These are phyloP conservation scores for Saxidomus purpurata DNA, from an alignment of 1,140 invertebrate species.

Conservation along the genomic window DNA sequence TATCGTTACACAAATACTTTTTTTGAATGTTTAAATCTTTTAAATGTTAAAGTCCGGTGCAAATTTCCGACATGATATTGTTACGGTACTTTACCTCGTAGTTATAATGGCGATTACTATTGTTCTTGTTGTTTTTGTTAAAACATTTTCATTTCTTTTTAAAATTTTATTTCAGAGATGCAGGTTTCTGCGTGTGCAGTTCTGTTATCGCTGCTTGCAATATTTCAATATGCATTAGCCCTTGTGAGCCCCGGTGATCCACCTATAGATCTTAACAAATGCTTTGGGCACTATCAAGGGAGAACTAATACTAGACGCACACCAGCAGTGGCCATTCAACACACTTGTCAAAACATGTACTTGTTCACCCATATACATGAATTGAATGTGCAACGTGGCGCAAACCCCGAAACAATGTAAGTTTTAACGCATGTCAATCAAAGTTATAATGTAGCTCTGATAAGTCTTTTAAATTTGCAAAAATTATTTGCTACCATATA, in stretches of 20 bases:
- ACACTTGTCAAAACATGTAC: constrained; percentile 47
- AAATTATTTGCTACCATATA: no score
- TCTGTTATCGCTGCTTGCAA: background rate
- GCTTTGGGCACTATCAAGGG: constrained; percentile 19
- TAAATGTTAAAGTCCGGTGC: no score
- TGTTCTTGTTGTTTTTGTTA: no score
- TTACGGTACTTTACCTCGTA: no score
- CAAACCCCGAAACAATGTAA: constrained; percentile 32
- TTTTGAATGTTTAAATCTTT: no score
- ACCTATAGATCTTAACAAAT: constrained; percentile 14
- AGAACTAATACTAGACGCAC: constrained; percentile 32
- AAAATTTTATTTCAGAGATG: no score
- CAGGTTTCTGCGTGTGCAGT: background rate
- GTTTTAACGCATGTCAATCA: no score
- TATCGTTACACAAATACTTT: no score
- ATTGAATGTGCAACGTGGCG: constrained; percentile 40
- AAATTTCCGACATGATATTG: no score
- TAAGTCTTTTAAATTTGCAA: no score
- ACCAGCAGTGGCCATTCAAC: constrained; percentile 41
- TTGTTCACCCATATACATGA: constrained; percentile 15
- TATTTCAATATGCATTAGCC: background rate
- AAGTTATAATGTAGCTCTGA: no score
- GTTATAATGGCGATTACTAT: no score
- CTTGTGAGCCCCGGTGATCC: constrained; percentile 30
- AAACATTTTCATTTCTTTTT: constrained; percentile 28